A percentile compares a stretch with the other conserved stretches of the same genome.
These are phyloP conservation scores for Hycleus phaleratus DNA, from an alignment of 1,140 invertebrate genomes.

Conservation along the genomic window DNA sequence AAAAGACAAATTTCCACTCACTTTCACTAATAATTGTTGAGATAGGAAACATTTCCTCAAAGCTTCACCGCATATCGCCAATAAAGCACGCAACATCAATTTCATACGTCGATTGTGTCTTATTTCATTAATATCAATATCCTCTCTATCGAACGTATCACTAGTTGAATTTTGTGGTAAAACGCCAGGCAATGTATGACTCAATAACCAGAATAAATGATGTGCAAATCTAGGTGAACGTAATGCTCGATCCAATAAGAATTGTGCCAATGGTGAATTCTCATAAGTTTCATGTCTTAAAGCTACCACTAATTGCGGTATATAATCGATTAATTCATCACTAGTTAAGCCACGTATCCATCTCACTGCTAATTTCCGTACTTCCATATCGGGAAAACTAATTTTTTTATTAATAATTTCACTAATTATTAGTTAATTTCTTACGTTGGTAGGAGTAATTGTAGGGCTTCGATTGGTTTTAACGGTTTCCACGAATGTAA, in stretches of 20 bases:
- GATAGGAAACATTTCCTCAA: conserved; percentile 72
- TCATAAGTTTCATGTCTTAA: conserved; percentile 92
- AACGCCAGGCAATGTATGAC: conserved; percentile 66
- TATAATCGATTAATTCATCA: conserved; percentile 83
- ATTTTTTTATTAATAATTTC: too few relatives aligned
- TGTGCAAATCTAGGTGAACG: conserved; percentile 86
- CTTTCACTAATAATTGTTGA: conserved; percentile 72
- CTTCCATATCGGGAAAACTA: conserved; percentile 84
- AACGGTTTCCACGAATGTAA: conserved; percentile 74
- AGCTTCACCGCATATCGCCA: conserved; percentile 78
- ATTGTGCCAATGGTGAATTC: conserved; percentile 71
- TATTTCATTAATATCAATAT: conserved; percentile 51
- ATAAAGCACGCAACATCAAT: conserved; percentile 76
- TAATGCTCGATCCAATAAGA: conserved; percentile 77
- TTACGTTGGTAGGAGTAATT: conserved; percentile 85
- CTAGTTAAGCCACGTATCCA: conserved; percentile 72
- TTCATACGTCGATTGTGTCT: conserved; percentile 72
- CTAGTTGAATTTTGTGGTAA: conserved; percentile 46
- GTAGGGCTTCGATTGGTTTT: conserved; percentile 79
- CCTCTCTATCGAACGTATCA: conserved; percentile 30
- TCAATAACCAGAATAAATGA: conserved; percentile 88
- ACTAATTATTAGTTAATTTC: conserved; percentile 8
- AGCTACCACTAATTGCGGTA: conserved; percentile 91
- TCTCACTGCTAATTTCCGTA: conserved; percentile 73
- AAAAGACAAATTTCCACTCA: conserved; percentile 30